Evolutionary conservation across 2,113 vertebrate genomes (phyloP), one percentile per base, ranked within the genome.

Genomic region (Syngnathus floridae): DNA sequence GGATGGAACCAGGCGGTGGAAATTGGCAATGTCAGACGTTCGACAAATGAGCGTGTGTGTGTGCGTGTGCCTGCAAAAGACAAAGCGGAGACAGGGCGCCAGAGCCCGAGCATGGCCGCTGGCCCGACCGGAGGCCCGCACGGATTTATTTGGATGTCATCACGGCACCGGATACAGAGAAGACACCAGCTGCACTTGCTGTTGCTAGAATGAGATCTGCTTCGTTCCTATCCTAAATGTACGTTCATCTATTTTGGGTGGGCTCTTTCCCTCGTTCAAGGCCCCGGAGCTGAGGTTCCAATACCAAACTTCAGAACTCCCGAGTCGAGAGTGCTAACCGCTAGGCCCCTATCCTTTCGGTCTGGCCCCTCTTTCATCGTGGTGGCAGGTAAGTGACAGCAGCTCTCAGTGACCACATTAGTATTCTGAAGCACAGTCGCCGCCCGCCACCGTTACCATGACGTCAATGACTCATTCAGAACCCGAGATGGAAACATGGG

Each of bases 31-130:
- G 17, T 8, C 82, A 82, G 73, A 73, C 67, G 67, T 66, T 77
- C 78, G 70, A 86, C 81, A 86, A 87, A 73, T 72, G 78, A 67
- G 76, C 67, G 71, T 80, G 73, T 83, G 84, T 88, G 16, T 48
- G 46, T 48, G 46, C 16, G 43, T 45, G 45, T 19, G 14, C 17
- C 14, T 19, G 7, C 4, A 19, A 49, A 8, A 52, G 62, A 64
- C 67, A 75, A 68, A 77, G 75, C 79, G 72, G 68, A 77, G 79
- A 82, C 70, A 75, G 58, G 10, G 52, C 64, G 67, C 67, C 63
- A 65, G 73, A 83, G 52, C 65, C 64, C 71, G 72, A 76, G 75
- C 73, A 36, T 35, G 57, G 72, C 75, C 72, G 41, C 60, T 11
- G 74, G 77, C 67, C 66, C 64, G 64, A 48, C 77, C 37, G 0